Conservation (phyloP, 2,888 invertebrate genomes). For the Bombyx huttoni region DNA sequence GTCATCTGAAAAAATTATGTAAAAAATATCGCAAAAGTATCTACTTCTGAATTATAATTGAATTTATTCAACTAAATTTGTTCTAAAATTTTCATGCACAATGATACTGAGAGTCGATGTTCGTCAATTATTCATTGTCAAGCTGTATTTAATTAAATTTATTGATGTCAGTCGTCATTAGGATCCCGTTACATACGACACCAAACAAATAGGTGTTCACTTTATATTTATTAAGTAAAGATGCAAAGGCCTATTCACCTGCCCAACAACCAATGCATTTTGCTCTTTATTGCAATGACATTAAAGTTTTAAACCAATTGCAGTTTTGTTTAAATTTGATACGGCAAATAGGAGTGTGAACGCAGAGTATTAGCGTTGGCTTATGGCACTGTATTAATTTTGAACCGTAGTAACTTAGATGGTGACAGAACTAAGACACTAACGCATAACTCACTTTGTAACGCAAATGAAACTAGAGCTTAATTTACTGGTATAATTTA, state of each 20-base stretch:
- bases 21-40: too few species aligned
- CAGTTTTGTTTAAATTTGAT: slow-evolving; percentile 50
- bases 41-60: too few species aligned
- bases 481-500: slow-evolving; percentile 72
- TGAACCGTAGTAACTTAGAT: slow-evolving; percentile 71
- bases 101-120: not conserved
- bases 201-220: slow-evolving; percentile 68
- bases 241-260: slow-evolving; percentile 31
- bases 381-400: slow-evolving; percentile 73
- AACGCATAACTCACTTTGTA: slow-evolving; percentile 68
- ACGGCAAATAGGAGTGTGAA: slow-evolving; percentile 55
- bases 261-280: slow-evolving; percentile 5
- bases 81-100: not conserved
- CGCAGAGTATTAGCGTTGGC: slow-evolving; percentile 62
- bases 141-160: slow-evolving; percentile 37
- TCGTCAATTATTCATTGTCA: slow-evolving; percentile 4
- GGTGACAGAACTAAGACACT: slow-evolving; percentile 73
- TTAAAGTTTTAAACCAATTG: slow-evolving; percentile 21
- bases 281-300: slow-evolving; percentile 11
- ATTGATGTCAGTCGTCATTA: slow-evolving; percentile 63
- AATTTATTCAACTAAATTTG: too few species aligned
- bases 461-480: slow-evolving; percentile 69
- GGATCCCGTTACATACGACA: slow-evolving; percentile 62
- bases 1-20: too few species aligned
- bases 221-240: slow-evolving; percentile 54